These are phyloP conservation scores for Otocyon megalotis DNA, from an alignment of 2,113 vertebrate species.

Conservation along the genomic window DNA sequence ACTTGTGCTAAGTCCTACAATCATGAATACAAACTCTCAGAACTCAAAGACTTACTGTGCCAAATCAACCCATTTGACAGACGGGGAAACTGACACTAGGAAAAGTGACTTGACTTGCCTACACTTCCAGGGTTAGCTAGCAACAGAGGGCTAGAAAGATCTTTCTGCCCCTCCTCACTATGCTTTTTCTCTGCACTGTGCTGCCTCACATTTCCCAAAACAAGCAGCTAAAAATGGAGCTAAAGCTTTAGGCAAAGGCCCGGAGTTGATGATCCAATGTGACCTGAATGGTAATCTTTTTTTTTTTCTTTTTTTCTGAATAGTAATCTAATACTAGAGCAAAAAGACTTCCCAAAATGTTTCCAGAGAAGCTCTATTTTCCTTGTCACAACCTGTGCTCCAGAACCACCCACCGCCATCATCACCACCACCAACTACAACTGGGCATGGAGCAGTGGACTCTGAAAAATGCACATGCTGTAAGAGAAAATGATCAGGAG, in stretches of 20 bases:
- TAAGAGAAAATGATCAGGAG: background rate
- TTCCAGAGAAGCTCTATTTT: background rate
- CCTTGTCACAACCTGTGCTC: background rate
- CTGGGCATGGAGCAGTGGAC: background rate
- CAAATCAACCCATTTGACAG: background rate
- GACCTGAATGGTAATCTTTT: background rate
- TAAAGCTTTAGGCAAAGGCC: slow-evolving; percentile 18
- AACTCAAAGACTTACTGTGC: background rate
- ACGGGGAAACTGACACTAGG: background rate
- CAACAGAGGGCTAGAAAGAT: background rate
- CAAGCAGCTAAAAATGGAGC: background rate
- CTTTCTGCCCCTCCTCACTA: background rate
- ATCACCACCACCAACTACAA: background rate
- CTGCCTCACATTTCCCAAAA: background rate
- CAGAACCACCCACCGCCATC: background rate
- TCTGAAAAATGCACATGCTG: background rate
- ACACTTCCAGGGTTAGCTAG: background rate
- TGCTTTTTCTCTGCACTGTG: background rate
- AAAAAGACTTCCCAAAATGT: background rate
- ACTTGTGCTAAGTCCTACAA: background rate
- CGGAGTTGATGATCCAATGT: background rate
- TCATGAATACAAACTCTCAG: background rate
- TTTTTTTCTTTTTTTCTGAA: background rate
- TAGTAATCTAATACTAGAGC: background rate
- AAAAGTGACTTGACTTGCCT: background rate